These are phyloP conservation scores for Pristionchus mayeri DNA, from an alignment of 2,888 invertebrate genomes.

Conservation along the genomic window DNA sequence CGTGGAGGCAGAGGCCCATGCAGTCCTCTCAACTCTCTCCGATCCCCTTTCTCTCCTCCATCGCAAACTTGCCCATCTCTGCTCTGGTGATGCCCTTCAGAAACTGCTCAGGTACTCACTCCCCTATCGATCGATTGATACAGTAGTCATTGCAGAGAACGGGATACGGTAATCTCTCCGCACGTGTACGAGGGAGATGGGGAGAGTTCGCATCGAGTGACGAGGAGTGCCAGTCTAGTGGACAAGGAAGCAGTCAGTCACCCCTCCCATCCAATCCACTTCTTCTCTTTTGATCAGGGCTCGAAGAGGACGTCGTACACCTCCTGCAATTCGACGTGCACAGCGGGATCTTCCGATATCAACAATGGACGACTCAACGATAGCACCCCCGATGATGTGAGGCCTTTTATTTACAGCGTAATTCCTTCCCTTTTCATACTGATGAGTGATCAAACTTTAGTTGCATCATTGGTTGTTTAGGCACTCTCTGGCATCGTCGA, in stretches of 20 bases:
- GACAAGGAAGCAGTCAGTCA: slow-evolving; percentile 14
- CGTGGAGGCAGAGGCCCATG: slow-evolving; percentile 36
- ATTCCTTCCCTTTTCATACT: no score
- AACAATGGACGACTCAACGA: slow-evolving; percentile 40
- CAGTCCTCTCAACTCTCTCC: slow-evolving; percentile 18
- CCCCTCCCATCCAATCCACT: neutral
- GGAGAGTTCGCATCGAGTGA: slow-evolving; percentile 42
- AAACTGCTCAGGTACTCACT: slow-evolving; percentile 24
- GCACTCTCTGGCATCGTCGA: slow-evolving; percentile 52
- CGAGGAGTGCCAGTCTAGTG: slow-evolving; percentile 51
- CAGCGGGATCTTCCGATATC: slow-evolving; percentile 47
- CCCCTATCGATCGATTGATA: neutral
- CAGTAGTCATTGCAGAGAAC: slow-evolving; percentile 15
- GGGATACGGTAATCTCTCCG: slow-evolving; percentile 40
- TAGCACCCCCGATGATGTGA: slow-evolving; percentile 52
- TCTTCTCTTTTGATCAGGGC: slow-evolving; percentile 14
- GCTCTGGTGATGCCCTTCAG: slow-evolving; percentile 38
- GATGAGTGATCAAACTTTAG: neutral
- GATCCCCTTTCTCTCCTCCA: slow-evolving; percentile 48
- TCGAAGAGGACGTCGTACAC: slow-evolving; percentile 56
- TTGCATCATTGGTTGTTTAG: no score
- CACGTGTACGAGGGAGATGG: slow-evolving; percentile 47
- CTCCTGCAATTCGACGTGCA: slow-evolving; percentile 52
- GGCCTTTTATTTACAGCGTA: neutral
- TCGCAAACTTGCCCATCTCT: slow-evolving; percentile 33